Base-by-base conservation (phyloP, 2,797 vertebrate species). In the Lagorchestes hirsutus region DNA sequence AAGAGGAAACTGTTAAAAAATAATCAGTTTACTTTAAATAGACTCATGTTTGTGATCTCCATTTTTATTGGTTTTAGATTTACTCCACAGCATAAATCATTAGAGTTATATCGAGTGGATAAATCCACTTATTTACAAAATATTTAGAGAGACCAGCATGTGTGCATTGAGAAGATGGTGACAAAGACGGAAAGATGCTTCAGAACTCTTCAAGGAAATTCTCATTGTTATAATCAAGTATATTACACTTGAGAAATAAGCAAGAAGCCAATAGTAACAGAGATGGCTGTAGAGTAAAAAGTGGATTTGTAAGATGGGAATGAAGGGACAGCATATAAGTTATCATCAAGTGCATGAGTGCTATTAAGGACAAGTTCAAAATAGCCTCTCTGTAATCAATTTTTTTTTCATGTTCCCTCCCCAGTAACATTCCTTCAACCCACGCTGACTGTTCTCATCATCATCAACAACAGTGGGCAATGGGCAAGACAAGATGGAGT, bases 361-460 rank as follows among this genome's bases (percentile, higher is more conserved):
- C 93, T 94, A 96, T 95, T 96, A 96, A 96, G 95, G 95, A 95
- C 62, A 96, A 95, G 52, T 96, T 98, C 97, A 97, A 98, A 98
- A 97, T 97, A 98, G 94, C 59, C 29, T 93, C 91, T 95, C 54
- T 92, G 95, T 95, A 59, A n/a, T 92, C 34, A 55, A 0, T 92
- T 92, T 90, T n/a, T 54, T 55, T 58, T 91, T 91, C 55, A 22
- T 34, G 27, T n/a, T 92, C 12, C 90, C 92, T 93, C 74, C 62
- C 56, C 54, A 54, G 16, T 91, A 55, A 9, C 54, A 91, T 31
- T 14, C 29, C 34, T 93, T 91, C 62, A 50, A 92, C 34, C 54
- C 8, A 54, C 6, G 54, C 34, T 29, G 12, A 12, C 8, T 10
- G 4, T 91, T 94, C n/a, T 92, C 27, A 31, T 92, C 6, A 59